Evolutionary conservation across 2,888 invertebrate genomes (phyloP), one percentile per base, ranked within the genome.

Genomic region (Dryadula phaetusa): DNA sequence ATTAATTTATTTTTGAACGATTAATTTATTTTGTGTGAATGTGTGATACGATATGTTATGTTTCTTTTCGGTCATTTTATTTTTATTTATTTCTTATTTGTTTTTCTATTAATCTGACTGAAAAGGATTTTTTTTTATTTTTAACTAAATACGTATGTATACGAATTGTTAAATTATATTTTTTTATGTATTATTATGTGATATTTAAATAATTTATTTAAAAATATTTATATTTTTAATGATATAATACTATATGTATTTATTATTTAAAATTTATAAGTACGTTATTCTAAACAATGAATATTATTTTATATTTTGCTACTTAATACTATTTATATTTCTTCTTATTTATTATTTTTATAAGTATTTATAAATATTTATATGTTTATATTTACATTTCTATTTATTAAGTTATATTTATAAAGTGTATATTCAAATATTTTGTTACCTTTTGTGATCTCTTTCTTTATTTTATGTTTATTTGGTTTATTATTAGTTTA

Each of bases 41-140:
- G 80, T 76, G 75, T 73, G 56, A 69, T 74, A 72, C 70, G 75
- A 73, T 71, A 64, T 64, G 32, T 62, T 68, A 65, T 73, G 1
- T 74, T 84, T 84, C 85, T 87, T 86, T 84, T 87, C 84, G 75
- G 83, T 85, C 86, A 84, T 82, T 87, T 85, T 85, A 78, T 78
- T 40, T 72, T 70, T 49, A 44, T 65, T 72, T 70, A 34, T 66
- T 67, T 70, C 67, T 69, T 69, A 66, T 71, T n/a, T 72, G 1
- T 72, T 61, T 65, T 71, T 69, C 66, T 62, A 62, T 72, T 82
- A 84, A 84, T 85, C 77, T 87, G 87, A 82, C 83, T 84, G 86
- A 87, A 87, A 87, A 87, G 87, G 86, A 79, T 75, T 72, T 79
- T 72, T 72, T 66, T 69, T 73, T 73, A 53, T 63, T 47, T 54